Evolutionary conservation across 2,888 invertebrate genomes (phyloP).

Genomic region (Eupeodes luniger): DNA sequence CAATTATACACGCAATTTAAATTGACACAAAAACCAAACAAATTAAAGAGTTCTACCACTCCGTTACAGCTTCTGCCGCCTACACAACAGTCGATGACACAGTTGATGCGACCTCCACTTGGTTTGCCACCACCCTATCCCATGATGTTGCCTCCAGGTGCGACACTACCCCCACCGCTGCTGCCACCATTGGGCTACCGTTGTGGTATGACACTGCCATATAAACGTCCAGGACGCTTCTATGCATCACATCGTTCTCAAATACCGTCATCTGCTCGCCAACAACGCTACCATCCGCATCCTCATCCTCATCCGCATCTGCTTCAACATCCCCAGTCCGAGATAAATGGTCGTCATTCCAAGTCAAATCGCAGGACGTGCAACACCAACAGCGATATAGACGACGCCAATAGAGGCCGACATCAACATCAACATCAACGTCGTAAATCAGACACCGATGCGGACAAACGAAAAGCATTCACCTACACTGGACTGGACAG

Average conservation of each 20-base stretch:
- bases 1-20: constrained; percentile 65
- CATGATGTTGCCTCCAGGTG: constrained; percentile 76
- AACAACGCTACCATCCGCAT: constrained; percentile 47
- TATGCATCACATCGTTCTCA: constrained; percentile 81
- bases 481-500: constrained; percentile 83
- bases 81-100: constrained; percentile 77
- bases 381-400: constrained; percentile 61
- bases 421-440: constrained; percentile 82
- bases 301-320: background rate
- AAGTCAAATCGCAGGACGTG: constrained; percentile 78
- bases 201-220: constrained; percentile 81
- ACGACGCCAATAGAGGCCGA: constrained; percentile 78
- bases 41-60: constrained; percentile 69
- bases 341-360: constrained; percentile 78
- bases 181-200: constrained; percentile 77
- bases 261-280: constrained; percentile 51
- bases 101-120: constrained; percentile 69
- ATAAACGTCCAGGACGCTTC: constrained; percentile 79
- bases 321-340: constrained; percentile 78
- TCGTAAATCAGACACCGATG: constrained; percentile 83
- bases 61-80: constrained; percentile 78
- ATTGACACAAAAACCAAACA: constrained; percentile 73
- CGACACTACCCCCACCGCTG: constrained; percentile 76
- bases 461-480: constrained; percentile 80
- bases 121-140: constrained; percentile 66